Evolutionary conservation across 1,140 invertebrate genomes (phyloP).

Genomic region (Prorops nasuta): DNA sequence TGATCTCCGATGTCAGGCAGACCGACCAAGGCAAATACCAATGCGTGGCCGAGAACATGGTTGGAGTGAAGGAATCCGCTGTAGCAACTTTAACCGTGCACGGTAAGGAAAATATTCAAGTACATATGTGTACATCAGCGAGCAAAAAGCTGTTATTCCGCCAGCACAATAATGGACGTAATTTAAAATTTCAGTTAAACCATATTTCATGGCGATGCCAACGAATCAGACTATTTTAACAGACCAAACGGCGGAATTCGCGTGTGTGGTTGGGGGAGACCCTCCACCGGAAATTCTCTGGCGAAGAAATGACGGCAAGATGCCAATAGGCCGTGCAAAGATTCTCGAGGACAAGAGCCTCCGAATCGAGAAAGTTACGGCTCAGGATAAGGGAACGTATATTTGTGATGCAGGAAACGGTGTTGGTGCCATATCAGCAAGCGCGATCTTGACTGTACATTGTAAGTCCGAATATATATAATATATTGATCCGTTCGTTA

Average conservation of each 20-base stretch:
- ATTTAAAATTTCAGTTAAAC: constrained; percentile 81
- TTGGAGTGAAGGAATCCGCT: constrained; percentile 74
- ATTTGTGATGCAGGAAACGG: constrained; percentile 79
- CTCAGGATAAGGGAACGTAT: constrained; percentile 78
- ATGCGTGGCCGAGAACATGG: constrained; percentile 83
- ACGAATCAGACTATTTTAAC: constrained; percentile 79
- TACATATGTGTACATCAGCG: background rate
- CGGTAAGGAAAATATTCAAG: constrained; percentile 58
- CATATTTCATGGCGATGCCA: constrained; percentile 82
- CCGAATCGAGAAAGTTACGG: constrained; percentile 70
- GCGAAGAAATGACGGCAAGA: constrained; percentile 83
- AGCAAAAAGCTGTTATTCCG: background rate
- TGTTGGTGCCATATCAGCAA: constrained; percentile 72
- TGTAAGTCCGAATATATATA: constrained; percentile 68
- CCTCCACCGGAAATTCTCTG: constrained; percentile 86
- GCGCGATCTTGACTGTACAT: constrained; percentile 72
- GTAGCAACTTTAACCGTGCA: constrained; percentile 79
- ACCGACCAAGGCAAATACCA: constrained; percentile 83
- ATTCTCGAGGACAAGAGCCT: constrained; percentile 76
- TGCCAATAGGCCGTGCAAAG: constrained; percentile 72
- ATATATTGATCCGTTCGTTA: too few relatives aligned
- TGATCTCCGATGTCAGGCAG: constrained; percentile 79
- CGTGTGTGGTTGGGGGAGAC: constrained; percentile 86
- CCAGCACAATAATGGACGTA: background rate
- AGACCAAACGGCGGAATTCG: constrained; percentile 80